A percentile compares a stretch with the other conserved stretches of the same genome.
phyloP scores from a whole-genome alignment of 2,888 invertebrate species.

The Catocala nupta region DNA sequence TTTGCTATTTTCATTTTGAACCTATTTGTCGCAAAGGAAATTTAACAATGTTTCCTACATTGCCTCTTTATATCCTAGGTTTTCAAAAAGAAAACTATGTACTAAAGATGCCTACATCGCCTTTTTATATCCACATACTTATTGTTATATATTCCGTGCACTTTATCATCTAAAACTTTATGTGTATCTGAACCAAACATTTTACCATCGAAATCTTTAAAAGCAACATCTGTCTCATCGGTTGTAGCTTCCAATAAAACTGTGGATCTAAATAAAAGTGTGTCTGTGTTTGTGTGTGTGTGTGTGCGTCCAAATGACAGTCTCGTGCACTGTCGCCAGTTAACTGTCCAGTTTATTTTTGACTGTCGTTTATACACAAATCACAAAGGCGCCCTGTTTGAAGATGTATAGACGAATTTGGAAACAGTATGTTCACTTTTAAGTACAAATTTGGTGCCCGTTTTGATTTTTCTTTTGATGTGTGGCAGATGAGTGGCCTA shows the following conservation, averaged over 20 bases:
- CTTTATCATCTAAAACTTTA: background rate
- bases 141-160: background rate
- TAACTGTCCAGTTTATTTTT: constrained; percentile 49
- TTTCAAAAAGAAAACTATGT: too few relatives aligned
- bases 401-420: constrained; percentile 35
- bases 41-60: too few relatives aligned
- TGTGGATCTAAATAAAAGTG: constrained; percentile 48
- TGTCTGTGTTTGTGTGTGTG: constrained; percentile 2
- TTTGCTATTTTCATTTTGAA: too few relatives aligned
- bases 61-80: too few relatives aligned
- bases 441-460: constrained; percentile 10
- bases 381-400: constrained; percentile 39
- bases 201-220: constrained; percentile 17
- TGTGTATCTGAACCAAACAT: background rate
- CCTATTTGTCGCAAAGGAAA: too few relatives aligned
- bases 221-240: constrained; percentile 21
- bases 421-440: constrained; percentile 16
- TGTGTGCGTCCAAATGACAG: constrained; percentile 25
- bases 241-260: constrained; percentile 45
- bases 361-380: constrained; percentile 45
- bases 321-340: constrained; percentile 28
- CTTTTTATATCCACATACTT: too few relatives aligned
- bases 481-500: too few relatives aligned
- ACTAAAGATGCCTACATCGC: too few relatives aligned
- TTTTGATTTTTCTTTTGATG: background rate